Conservation (phyloP, 2,888 invertebrate genomes). For the Euspilapteryx auroguttella region DNA sequence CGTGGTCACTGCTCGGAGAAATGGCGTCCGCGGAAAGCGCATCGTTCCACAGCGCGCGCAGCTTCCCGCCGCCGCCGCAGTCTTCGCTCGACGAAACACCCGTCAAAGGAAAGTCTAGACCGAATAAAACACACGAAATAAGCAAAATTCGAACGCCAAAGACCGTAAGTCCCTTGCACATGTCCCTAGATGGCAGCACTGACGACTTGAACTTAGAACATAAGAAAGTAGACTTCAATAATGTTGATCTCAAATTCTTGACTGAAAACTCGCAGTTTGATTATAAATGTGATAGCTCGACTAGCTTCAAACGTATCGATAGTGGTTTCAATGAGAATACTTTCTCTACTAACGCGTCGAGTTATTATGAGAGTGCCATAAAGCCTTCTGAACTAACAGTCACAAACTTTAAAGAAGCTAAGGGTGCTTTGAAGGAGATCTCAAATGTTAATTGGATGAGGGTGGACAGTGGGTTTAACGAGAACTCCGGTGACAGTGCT, state of each 20-base stretch:
- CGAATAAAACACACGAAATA: conserved; percentile 30
- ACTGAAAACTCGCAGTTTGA: conserved; percentile 38
- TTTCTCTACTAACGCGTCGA: conserved; percentile 39
- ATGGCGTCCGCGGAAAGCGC: too few species aligned
- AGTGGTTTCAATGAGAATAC: conserved; percentile 50
- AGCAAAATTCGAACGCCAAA: conserved; percentile 36
- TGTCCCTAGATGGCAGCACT: conserved; percentile 44
- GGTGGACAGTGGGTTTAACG: conserved; percentile 50
- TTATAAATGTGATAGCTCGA: conserved; percentile 22
- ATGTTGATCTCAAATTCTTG: conserved; percentile 49
- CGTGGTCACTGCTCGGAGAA: too few species aligned
- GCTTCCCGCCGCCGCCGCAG: too few species aligned
- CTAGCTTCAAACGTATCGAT: conserved; percentile 39
- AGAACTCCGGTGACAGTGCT: conserved; percentile 35
- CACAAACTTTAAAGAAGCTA: conserved; percentile 20
- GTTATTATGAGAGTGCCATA: conserved; percentile 55
- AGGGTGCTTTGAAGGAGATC: conserved; percentile 36
- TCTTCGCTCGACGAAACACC: conserved; percentile 36
- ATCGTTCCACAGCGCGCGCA: too few species aligned
- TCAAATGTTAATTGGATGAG: conserved; percentile 51
- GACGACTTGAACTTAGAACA: conserved; percentile 35
- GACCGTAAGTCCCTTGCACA: conserved; percentile 23
- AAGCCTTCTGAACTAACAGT: conserved; percentile 50
- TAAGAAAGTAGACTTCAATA: conserved; percentile 47
- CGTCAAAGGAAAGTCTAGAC: conserved; percentile 29